These are phyloP conservation scores for Lysandra coridon DNA, from an alignment of 2,888 invertebrate genomes.

Conservation along the genomic window DNA sequence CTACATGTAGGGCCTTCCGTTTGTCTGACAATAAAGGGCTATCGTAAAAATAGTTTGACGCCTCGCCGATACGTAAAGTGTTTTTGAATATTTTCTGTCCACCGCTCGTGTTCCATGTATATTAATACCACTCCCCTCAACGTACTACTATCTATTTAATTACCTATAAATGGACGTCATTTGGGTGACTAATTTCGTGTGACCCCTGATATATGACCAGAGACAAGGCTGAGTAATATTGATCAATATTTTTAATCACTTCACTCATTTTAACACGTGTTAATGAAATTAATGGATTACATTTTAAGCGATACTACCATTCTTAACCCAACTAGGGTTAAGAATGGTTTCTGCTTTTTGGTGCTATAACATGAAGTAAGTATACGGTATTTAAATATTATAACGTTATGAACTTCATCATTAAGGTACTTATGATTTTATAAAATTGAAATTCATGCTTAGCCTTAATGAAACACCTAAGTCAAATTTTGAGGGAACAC, in stretches of 20 bases:
- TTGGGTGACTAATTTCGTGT: neutral
- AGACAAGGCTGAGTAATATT: neutral
- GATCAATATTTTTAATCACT: neutral
- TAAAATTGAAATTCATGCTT: too few species aligned
- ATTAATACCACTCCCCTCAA: neutral
- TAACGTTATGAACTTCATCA: neutral
- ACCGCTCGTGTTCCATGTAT: neutral
- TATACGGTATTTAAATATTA: neutral
- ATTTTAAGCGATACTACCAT: neutral
- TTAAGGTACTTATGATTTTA: neutral
- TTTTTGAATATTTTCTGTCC: neutral
- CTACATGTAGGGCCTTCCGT: conserved; percentile 4
- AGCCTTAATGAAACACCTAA: too few species aligned
- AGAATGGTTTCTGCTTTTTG: neutral
- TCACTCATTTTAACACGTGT: neutral
- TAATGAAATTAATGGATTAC: neutral
- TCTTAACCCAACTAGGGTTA: neutral
- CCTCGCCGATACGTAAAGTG: neutral
- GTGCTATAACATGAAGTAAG: neutral
- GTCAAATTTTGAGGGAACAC: too few species aligned
- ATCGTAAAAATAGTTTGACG: conserved; percentile 23
- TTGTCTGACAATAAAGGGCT: neutral
- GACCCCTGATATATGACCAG: neutral
- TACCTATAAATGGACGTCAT: conserved; percentile 3
- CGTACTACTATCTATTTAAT: conserved; percentile 5